A percentile compares a stretch with the other conserved stretches of the same genome.
Evolutionary conservation across 2,888 invertebrate genomes (phyloP).

Genomic region (Archips crataeganus): DNA sequence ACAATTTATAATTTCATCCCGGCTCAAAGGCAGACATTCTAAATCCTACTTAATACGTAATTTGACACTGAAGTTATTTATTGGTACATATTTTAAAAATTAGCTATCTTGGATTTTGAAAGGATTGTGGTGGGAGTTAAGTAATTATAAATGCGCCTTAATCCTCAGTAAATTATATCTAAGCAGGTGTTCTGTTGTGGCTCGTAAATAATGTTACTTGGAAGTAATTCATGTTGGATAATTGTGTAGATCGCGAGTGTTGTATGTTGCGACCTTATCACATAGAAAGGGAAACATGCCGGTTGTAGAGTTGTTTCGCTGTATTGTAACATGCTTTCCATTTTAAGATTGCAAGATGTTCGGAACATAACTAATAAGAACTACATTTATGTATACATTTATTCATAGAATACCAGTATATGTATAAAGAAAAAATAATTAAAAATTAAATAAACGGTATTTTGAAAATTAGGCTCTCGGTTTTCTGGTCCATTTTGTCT

Average conservation of each 20-base stretch:
- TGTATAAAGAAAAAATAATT: no score
- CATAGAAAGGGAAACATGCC: not conserved
- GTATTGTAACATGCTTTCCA: not conserved
- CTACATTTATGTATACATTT: no score
- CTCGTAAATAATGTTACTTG: constrained; percentile 3
- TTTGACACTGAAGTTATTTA: constrained; percentile 21
- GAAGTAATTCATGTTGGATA: not conserved
- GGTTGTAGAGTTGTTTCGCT: not conserved
- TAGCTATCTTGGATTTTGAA: not conserved
- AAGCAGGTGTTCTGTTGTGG: not conserved
- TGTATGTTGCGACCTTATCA: not conserved
- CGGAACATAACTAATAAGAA: not conserved
- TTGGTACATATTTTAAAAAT: not conserved
- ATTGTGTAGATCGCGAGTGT: not conserved
- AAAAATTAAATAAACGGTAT: no score
- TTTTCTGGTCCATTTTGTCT: no score
- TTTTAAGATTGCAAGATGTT: not conserved
- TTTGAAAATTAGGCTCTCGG: no score
- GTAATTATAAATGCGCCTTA: not conserved
- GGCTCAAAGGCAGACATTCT: constrained; percentile 14
- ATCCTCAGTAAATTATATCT: not conserved
- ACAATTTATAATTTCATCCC: constrained; percentile 29
- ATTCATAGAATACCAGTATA: no score
- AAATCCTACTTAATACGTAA: constrained; percentile 24
- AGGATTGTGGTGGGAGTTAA: not conserved